Evolutionary conservation across 2,797 vertebrate genomes (phyloP).

Genomic region (Pantherophis alleghaniensis): DNA sequence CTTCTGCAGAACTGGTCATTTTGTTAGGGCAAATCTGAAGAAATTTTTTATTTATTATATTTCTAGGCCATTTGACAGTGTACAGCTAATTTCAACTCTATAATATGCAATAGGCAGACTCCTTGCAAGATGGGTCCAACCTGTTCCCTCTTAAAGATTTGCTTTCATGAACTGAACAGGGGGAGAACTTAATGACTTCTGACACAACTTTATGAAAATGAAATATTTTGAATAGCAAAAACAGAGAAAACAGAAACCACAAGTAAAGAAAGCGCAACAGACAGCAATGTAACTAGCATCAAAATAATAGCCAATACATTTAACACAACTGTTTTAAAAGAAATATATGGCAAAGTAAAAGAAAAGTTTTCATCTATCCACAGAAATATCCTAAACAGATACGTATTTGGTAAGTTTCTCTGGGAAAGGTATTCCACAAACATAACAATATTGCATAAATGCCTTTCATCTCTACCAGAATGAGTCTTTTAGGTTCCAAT

Average conservation of each 20-base stretch:
- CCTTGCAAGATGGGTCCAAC: neutral
- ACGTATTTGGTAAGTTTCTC: neutral
- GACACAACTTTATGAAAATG: neutral
- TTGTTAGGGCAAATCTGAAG: neutral
- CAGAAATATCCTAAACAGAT: neutral
- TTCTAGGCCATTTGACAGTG: neutral
- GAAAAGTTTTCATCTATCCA: neutral
- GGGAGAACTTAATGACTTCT: neutral
- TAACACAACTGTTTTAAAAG: neutral
- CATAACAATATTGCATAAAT: neutral
- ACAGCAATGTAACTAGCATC: neutral
- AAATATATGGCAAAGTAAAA: neutral
- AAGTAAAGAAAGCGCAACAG: neutral
- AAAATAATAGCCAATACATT: neutral
- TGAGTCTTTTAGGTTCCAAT: neutral
- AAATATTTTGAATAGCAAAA: neutral
- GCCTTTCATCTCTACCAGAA: neutral
- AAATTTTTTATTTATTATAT: neutral
- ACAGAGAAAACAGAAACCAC: neutral
- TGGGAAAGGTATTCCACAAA: neutral
- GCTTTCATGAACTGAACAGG: neutral
- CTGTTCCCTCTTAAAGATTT: neutral
- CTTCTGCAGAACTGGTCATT: neutral
- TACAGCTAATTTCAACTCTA: neutral
- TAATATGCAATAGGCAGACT: neutral